Conservation (phyloP, 2,888 invertebrate genomes). For the Selenia dentaria region DNA sequence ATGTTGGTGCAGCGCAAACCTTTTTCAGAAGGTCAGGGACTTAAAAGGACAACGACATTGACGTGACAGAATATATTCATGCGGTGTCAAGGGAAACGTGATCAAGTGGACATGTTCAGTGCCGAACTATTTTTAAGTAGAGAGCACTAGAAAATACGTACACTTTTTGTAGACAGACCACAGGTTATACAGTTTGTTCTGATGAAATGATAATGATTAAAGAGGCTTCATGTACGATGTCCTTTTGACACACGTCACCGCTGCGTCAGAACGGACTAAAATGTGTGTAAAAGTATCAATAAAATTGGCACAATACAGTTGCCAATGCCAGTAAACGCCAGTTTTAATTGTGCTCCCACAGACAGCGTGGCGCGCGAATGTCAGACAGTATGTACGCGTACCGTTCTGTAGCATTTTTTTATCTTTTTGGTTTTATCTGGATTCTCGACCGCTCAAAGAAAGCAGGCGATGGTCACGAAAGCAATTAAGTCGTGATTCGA, state of each 20-base stretch:
- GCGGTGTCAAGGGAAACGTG: slow-evolving; percentile 66
- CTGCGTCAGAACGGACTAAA: background rate
- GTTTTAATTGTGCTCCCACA: slow-evolving; percentile 49
- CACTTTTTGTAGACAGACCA: slow-evolving; percentile 8
- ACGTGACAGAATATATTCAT: slow-evolving; percentile 38
- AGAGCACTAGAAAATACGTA: slow-evolving; percentile 31
- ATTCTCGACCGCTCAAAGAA: slow-evolving; percentile 46
- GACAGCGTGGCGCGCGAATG: slow-evolving; percentile 77
- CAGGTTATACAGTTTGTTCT: too few species aligned
- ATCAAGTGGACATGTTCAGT: slow-evolving; percentile 51
- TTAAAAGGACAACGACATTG: slow-evolving; percentile 60
- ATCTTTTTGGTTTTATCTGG: slow-evolving; percentile 37
- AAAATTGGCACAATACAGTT: slow-evolving; percentile 49
- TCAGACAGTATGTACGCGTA: slow-evolving; percentile 48
- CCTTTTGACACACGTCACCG: too few species aligned
- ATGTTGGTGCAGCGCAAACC: slow-evolving; percentile 26
- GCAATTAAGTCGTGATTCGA: slow-evolving; percentile 56
- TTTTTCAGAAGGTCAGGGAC: slow-evolving; percentile 55
- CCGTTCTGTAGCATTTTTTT: slow-evolving; percentile 8
- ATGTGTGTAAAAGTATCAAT: slow-evolving; percentile 23
- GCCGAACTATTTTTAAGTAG: slow-evolving; percentile 35
- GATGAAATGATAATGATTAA: too few species aligned
- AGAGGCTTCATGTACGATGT: too few species aligned
- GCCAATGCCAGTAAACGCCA: slow-evolving; percentile 52
- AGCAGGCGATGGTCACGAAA: slow-evolving; percentile 57